These are phyloP conservation scores for Sycophila texana DNA, from an alignment of 2,888 invertebrate genomes.

Conservation along the genomic window DNA sequence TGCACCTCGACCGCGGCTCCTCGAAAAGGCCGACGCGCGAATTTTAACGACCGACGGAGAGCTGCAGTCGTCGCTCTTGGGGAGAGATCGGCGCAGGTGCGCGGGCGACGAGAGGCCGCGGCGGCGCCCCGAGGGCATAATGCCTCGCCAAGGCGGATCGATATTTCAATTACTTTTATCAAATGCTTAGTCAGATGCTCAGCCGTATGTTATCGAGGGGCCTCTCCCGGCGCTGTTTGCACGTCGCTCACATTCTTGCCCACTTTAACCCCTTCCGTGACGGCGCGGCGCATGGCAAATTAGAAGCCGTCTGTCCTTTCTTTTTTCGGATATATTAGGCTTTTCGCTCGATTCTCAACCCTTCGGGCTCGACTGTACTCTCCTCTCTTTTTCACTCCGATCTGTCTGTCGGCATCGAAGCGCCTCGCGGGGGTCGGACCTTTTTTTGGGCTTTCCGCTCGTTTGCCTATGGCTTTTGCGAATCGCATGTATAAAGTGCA, in stretches of 20 bases:
- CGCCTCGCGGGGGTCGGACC: no score
- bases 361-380: neutral
- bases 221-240: slow-evolving; percentile 40
- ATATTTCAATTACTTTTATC: slow-evolving; percentile 57
- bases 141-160: slow-evolving; percentile 43
- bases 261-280: slow-evolving; percentile 43
- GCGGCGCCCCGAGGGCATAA: neutral
- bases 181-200: slow-evolving; percentile 57
- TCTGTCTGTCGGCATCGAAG: no score
- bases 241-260: slow-evolving; percentile 48
- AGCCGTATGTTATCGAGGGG: slow-evolving; percentile 41
- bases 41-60: neutral
- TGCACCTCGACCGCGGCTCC: neutral
- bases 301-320: slow-evolving; percentile 39
- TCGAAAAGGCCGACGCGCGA: neutral
- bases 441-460: no score
- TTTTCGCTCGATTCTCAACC: neutral
- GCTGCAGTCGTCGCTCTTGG: neutral
- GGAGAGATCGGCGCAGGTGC: neutral
- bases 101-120: neutral
- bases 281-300: slow-evolving; percentile 39
- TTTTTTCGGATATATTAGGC: slow-evolving; percentile 28
- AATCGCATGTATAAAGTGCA: no score
- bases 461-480: no score
- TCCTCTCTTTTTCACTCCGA: no score